Percentiles rank a stretch among this genome's conserved stretches.
Conservation (phyloP, 92 coral and sea anemone species). For the Umimayanthus kanabou region DNA sequence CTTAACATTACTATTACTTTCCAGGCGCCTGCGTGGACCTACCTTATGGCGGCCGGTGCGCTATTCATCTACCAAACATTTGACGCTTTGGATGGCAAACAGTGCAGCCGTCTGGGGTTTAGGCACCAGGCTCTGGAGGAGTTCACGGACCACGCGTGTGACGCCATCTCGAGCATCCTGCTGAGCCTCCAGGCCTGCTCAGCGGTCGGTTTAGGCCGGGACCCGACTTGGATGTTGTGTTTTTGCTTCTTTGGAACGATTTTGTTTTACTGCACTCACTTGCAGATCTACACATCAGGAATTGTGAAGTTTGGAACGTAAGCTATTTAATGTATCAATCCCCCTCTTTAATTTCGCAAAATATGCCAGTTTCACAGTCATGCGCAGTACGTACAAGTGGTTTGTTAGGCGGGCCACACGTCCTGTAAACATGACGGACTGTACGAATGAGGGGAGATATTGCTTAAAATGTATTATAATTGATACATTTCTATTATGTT, state of each 20-base stretch:
- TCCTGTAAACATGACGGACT: no score
- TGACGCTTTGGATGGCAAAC: slow-evolving; percentile 41
- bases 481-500: no score
- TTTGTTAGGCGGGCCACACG: no score
- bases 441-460: no score
- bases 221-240: slow-evolving; percentile 23
- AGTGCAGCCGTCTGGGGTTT: slow-evolving; percentile 26
- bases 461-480: no score
- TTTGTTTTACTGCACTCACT: slow-evolving; percentile 31
- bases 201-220: slow-evolving; percentile 11
- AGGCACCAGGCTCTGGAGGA: slow-evolving; percentile 37
- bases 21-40: slow-evolving; percentile 32
- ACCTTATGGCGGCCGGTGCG: neutral
- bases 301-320: slow-evolving; percentile 44
- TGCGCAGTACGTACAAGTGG: no score
- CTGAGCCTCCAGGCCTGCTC: slow-evolving; percentile 19
- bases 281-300: slow-evolving; percentile 45
- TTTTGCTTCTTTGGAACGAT: slow-evolving; percentile 19
- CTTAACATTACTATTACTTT: neutral
- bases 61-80: slow-evolving; percentile 36
- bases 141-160: slow-evolving; percentile 35
- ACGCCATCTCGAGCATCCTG: slow-evolving; percentile 21
- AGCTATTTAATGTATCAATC: neutral
- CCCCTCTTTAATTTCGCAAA: no score
- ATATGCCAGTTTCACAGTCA: no score